phyloP scores from a whole-genome alignment of 2,888 invertebrate species.

The Eristalis intricaria region DNA sequence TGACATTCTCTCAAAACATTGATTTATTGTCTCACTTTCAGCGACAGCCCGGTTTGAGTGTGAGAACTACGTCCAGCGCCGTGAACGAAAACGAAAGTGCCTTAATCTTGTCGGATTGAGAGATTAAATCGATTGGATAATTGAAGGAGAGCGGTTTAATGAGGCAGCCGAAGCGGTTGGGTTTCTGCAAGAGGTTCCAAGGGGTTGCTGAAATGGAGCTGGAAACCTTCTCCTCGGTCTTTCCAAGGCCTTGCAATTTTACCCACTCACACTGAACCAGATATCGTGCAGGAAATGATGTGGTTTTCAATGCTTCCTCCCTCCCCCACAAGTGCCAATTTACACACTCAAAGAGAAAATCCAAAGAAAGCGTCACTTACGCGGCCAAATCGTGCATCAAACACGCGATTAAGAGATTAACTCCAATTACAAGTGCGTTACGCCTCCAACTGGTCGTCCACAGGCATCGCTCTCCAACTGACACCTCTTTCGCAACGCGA shows the following conservation, averaged over 20 bases:
- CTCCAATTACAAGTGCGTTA: conserved; percentile 21
- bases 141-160: not conserved
- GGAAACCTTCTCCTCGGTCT: too few species aligned
- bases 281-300: too few species aligned
- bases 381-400: not conserved
- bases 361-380: not conserved
- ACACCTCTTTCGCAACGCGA: conserved; percentile 16
- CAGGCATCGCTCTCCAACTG: not conserved
- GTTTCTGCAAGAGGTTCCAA: not conserved
- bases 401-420: not conserved
- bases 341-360: not conserved
- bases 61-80: not conserved
- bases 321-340: not conserved
- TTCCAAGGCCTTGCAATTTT: too few species aligned
- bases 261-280: too few species aligned
- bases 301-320: too few species aligned
- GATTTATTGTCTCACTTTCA: not conserved
- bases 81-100: not conserved
- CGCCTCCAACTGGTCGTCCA: conserved; percentile 1
- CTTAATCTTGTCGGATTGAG: not conserved
- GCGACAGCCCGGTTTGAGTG: not conserved
- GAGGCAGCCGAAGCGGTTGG: not conserved
- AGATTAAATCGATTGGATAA: not conserved
- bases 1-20: not conserved
- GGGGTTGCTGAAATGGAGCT: too few species aligned